These are phyloP conservation scores for Lethrus apterus DNA, from an alignment of 1,140 invertebrate genomes.

Conservation along the genomic window DNA sequence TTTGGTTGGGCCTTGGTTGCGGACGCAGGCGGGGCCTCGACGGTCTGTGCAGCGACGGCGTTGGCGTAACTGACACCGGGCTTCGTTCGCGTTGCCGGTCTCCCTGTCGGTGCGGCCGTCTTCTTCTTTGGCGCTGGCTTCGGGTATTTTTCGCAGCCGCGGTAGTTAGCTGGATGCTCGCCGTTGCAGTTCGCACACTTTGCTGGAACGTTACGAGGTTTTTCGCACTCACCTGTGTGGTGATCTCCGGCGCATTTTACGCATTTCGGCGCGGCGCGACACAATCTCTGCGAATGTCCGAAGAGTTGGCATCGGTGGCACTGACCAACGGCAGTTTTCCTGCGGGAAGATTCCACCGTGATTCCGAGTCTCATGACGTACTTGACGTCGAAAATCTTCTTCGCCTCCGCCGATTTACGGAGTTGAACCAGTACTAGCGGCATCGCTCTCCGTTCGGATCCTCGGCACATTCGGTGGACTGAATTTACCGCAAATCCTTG, in stretches of 20 bases:
- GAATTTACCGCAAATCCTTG: neutral
- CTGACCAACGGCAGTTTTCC: neutral
- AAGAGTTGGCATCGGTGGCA: neutral
- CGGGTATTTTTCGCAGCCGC: constrained; percentile 4
- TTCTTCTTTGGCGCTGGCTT: neutral
- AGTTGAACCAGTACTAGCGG: neutral
- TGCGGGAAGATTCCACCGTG: neutral
- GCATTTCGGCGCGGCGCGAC: neutral
- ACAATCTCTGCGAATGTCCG: neutral
- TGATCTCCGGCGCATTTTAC: constrained; percentile 15
- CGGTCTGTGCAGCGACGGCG: too few species aligned
- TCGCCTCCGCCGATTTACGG: neutral
- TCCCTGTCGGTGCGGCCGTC: neutral
- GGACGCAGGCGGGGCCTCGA: too few species aligned
- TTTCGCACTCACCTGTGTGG: neutral
- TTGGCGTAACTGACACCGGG: too few species aligned
- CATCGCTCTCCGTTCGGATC: neutral
- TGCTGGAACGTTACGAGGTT: neutral
- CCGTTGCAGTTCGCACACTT: constrained; percentile 15
- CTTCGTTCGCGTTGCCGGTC: too few species aligned
- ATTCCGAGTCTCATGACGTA: neutral
- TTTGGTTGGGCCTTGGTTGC: too few species aligned
- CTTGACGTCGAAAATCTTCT: neutral
- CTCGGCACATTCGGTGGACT: neutral
- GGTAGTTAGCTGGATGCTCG: constrained; percentile 11